Evolutionary conservation across 2,797 vertebrate species (phyloP).

Genomic region (Gymnoscopelus braueri): DNA sequence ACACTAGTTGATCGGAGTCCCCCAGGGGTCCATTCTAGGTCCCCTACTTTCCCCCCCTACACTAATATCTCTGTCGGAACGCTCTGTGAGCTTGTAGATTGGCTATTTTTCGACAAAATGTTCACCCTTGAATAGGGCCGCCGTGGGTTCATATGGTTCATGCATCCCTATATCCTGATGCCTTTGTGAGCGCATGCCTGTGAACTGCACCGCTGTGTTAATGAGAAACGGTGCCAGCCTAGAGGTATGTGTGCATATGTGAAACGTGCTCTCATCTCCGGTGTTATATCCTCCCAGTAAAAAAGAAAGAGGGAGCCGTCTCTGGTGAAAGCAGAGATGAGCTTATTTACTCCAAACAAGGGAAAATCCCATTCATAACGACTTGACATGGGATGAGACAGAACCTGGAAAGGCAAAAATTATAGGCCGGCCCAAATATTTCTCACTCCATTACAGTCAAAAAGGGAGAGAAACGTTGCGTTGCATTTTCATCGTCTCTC

Average conservation of each 20-base stretch:
- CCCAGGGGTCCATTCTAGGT: too few relatives aligned
- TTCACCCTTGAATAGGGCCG: too few relatives aligned
- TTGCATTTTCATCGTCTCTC: constrained; percentile 39
- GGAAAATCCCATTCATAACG: constrained; percentile 62
- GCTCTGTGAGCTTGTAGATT: too few relatives aligned
- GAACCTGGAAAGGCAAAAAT: constrained; percentile 27
- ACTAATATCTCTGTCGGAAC: too few relatives aligned
- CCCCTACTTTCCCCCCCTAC: too few relatives aligned
- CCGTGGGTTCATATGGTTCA: too few relatives aligned
- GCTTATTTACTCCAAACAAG: constrained; percentile 74
- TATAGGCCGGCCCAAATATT: constrained; percentile 32
- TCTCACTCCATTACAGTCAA: constrained; percentile 40
- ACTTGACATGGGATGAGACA: constrained; percentile 45
- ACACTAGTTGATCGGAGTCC: too few relatives aligned
- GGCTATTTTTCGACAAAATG: too few relatives aligned
- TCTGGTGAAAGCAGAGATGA: constrained; percentile 60
- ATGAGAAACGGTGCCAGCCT: constrained; percentile 61
- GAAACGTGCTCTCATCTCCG: constrained; percentile 57
- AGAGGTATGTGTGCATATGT: constrained; percentile 31
- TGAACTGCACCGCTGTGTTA: constrained; percentile 60
- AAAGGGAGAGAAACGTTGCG: constrained; percentile 6
- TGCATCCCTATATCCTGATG: too few relatives aligned
- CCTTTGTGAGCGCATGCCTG: neutral
- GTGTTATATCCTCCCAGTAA: constrained; percentile 56
- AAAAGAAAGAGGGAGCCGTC: constrained; percentile 50